Conservation (phyloP, 1,140 invertebrate genomes). For the Magallana ariakensis region DNA sequence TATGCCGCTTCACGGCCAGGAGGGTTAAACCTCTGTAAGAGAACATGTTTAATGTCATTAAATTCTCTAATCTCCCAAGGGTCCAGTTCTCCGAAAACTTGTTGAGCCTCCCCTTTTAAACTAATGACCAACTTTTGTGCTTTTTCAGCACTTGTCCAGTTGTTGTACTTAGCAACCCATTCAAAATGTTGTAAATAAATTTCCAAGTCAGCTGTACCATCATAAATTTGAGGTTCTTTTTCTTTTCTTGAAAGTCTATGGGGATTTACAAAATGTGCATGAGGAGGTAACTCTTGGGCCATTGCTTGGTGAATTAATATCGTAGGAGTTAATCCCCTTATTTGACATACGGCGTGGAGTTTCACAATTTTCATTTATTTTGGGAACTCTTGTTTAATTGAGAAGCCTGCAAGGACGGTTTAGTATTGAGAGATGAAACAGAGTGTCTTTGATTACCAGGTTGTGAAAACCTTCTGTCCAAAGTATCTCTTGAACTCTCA, state of each 20-base stretch:
- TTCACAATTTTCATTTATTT: not conserved
- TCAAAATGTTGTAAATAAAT: constrained; percentile 18
- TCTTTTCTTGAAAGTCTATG: constrained; percentile 7
- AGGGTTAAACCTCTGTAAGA: constrained; percentile 46
- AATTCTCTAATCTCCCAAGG: not conserved
- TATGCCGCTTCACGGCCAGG: constrained; percentile 49
- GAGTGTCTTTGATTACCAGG: not conserved
- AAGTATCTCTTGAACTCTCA: not conserved
- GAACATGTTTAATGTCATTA: not conserved
- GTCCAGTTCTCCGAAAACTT: not conserved
- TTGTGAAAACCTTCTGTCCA: not conserved
- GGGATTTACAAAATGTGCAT: not conserved
- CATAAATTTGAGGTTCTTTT: constrained; percentile 28
- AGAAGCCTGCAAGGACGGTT: not conserved
- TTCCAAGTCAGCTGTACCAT: constrained; percentile 1
- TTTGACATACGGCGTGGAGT: too few relatives aligned
- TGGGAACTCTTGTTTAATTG: not conserved
- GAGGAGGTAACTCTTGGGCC: too few relatives aligned
- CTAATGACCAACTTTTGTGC: not conserved
- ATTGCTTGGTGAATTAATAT: too few relatives aligned
- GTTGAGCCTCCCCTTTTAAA: constrained; percentile 1
- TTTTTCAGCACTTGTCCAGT: constrained; percentile 19
- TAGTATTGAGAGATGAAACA: not conserved
- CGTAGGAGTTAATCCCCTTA: too few relatives aligned
- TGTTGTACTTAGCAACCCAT: constrained; percentile 17